phyloP scores from a whole-genome alignment of 2,113 vertebrate species.

The Phaethon lepturus region DNA sequence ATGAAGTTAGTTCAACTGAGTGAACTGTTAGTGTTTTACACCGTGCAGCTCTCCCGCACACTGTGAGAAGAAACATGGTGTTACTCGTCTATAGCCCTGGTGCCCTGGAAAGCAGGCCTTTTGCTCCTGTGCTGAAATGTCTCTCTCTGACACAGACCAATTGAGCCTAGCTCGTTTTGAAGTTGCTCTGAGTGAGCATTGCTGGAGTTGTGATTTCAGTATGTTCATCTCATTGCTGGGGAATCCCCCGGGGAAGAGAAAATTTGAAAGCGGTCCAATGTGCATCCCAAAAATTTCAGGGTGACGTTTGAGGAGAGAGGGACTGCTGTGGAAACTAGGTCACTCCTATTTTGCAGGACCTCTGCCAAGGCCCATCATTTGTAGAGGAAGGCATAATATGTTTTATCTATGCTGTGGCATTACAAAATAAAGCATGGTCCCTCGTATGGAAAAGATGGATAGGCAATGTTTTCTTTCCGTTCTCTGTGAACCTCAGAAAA shows the following conservation, averaged over 20 bases:
- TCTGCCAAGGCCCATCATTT: neutral
- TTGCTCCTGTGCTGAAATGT: neutral
- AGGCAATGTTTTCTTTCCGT: neutral
- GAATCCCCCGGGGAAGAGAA: neutral
- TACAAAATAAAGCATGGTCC: neutral
- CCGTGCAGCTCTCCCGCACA: neutral
- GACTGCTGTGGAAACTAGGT: neutral
- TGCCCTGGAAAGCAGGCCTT: neutral
- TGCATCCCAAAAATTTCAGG: neutral
- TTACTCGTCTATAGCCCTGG: neutral
- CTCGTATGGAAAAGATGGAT: neutral
- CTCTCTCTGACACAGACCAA: neutral
- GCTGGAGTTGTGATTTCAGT: neutral
- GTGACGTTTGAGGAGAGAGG: neutral
- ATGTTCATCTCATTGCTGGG: neutral
- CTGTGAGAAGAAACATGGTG: neutral
- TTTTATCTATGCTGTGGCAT: neutral
- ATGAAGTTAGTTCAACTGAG: neutral
- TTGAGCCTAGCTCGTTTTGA: neutral
- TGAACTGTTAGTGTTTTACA: neutral
- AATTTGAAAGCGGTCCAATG: rapidly evolving
- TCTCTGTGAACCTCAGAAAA: neutral
- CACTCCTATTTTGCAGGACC: neutral
- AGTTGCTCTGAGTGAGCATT: neutral
- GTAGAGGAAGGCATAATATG: neutral